Conservation (phyloP, 2,888 invertebrate species). For the Tenthredo mesomela region DNA sequence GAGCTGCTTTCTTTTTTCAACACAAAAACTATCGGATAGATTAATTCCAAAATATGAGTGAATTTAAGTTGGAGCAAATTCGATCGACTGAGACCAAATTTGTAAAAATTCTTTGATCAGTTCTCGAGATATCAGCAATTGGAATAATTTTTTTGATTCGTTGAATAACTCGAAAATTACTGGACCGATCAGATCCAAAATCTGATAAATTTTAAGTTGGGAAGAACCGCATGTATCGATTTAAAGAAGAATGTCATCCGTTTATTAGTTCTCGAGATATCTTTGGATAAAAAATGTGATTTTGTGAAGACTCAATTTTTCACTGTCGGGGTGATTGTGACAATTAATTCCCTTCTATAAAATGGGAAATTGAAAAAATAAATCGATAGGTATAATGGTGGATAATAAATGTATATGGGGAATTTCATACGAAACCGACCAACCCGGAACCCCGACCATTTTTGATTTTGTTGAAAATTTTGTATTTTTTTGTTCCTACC, state of each 20-base stretch:
- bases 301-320: not conserved
- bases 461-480: too few species aligned
- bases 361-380: not conserved
- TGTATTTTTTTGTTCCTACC: too few species aligned
- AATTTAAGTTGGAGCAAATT: not conserved
- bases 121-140: not conserved
- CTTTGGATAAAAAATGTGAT: not conserved
- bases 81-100: not conserved
- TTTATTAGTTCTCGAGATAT: not conserved
- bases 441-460: too few species aligned
- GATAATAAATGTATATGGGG: not conserved
- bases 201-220: not conserved
- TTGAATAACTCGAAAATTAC: not conserved
- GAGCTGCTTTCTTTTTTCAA: not conserved
- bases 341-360: not conserved
- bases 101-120: not conserved
- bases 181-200: not conserved
- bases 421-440: too few species aligned
- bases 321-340: not conserved
- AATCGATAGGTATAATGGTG: not conserved
- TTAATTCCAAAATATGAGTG: not conserved
- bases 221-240: not conserved
- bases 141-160: not conserved
- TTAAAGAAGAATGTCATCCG: not conserved
- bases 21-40: not conserved